Base-by-base conservation (phyloP, 2,113 vertebrate genomes). In the Platysteira castanea region DNA sequence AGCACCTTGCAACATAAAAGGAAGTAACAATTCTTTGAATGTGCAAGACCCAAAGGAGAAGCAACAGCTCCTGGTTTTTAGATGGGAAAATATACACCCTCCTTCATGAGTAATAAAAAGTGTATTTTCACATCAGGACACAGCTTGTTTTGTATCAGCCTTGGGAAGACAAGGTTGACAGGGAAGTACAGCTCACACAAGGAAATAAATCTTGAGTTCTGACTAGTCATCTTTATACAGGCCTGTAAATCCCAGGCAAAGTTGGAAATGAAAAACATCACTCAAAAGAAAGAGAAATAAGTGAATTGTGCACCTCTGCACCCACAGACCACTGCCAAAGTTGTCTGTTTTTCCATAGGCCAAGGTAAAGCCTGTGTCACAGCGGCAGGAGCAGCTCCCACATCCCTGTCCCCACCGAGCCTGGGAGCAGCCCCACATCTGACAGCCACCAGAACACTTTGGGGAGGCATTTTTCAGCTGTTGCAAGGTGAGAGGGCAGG, bases 401-500 rank as follows among this genome's bases (percentile, higher is more conserved):
- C 6, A 1, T 1, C 16, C 37, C 46, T n/a, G 18, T 19, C 42
- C 52, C 53, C 15, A 11, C 23, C 0, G 0, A 61, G 46, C 5
- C 2, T 2, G 0, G 2, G 20, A 70, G 63, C n/a, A 42, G 33
- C 22, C 3, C 6, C 7, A 3, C 39, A 6, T 4, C 37, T 49
- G 39, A 42, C 50, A 75, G 41, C 15, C 21, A 30, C 2, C 3
- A 79, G 2, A 69, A 27, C 33, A 3, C 4, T 67, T 3, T 4
- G 6, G 23, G 7, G 23, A 86, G 12, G 3, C 3, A 4, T 79
- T 52, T 28, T 7, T 23, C 61, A 60, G 46, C 31, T 26, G 2
- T 0, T 28, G n/a, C 27, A 44, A 63, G 30, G 37, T 35, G 63
- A 33, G 5, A 9, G 35, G 8, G 47, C 23, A 63, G 31, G 39